These are phyloP conservation scores for Branchellion lobata DNA, from an alignment of 2,888 invertebrate genomes.

Conservation along the genomic window DNA sequence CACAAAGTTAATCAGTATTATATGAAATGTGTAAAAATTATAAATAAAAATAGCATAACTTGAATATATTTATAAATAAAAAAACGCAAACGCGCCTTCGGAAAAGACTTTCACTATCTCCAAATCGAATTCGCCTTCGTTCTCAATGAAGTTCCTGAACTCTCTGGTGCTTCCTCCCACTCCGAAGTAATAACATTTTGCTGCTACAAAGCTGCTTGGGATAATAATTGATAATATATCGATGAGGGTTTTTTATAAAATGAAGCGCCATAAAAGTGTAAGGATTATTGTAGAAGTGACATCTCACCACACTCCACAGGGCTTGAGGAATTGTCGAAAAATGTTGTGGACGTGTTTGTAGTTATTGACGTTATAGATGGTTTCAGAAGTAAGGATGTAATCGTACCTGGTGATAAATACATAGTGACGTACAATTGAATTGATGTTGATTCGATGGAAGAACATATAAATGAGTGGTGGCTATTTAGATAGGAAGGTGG, in stretches of 20 bases:
- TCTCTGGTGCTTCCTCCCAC: slow-evolving; percentile 82
- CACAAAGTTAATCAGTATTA: neutral
- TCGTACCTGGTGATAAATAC: slow-evolving; percentile 70
- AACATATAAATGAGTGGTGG: too few species aligned
- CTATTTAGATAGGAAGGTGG: too few species aligned
- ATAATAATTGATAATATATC: too few species aligned
- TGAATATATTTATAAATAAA: too few species aligned
- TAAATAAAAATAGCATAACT: too few species aligned
- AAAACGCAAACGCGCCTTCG: slow-evolving; percentile 23
- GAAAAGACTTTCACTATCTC: slow-evolving; percentile 57
- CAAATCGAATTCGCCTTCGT: slow-evolving; percentile 66
- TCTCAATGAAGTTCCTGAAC: slow-evolving; percentile 71
- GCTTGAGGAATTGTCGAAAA: slow-evolving; percentile 69
- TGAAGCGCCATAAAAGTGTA: too few species aligned
- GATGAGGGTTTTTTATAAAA: too few species aligned
- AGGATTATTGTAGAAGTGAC: too few species aligned
- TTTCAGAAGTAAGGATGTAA: slow-evolving; percentile 85
- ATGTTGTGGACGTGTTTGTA: slow-evolving; percentile 75
- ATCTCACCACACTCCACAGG: slow-evolving; percentile 69
- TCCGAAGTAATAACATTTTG: slow-evolving; percentile 90
- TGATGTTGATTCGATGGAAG: too few species aligned
- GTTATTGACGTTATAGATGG: slow-evolving; percentile 78
- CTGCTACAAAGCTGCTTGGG: slow-evolving; percentile 77
- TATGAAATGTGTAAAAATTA: too few species aligned
- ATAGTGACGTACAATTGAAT: neutral